Base-by-base conservation (phyloP, 35 echinoderm and acorn worm species). In the Lytechinus variegatus region DNA sequence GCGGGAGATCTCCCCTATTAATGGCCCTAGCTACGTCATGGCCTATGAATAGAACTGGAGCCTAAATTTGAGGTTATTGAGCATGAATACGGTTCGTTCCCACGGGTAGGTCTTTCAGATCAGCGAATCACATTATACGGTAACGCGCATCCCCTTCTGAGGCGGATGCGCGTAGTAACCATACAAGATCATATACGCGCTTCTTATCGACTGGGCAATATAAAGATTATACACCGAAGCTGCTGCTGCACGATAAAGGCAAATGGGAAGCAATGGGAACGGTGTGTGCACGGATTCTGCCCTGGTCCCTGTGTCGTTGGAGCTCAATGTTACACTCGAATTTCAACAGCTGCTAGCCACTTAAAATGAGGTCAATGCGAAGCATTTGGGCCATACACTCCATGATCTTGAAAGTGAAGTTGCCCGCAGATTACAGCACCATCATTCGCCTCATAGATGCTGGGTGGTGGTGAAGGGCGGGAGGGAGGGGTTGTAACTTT, bases 371-470 rank as follows among this genome's bases (percentile, higher is more conserved):
- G 66, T 79, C 66, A 79, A 79, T 79, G 66, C 66, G 66, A 79
- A 79, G 66, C 66, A 79, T 79, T 79, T 24, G 21, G 66, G 66
- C 66, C 66, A 79, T 79, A 79, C 66, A 24, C 66, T 24, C 66
- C 66, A 79, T 79, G 66, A 79, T 79, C 66, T 79, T 79, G 66
- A 79, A 79, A 79, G 66, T 79, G 21, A n/a, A 79, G 66, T 79
- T 79, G 66, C 66, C n/a, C 66, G 8, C 66, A 16, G 66, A 79
- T 19, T 79, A 5, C 19, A 79, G 24, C 9, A 24, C 66, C n/a
- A 24, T 16, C 66, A 19, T 79, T 79, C 66, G n/a, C 0, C 16
- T 79, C 16, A 79, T 24, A 24, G 66, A 58, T 58, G 56, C 9
- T 58, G 56, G 56, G 56, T 9, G 56, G 56, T 2, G 56, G 56